Evolutionary conservation across 1,140 invertebrate genomes (phyloP).

Genomic region (Drosophila takahashii): DNA sequence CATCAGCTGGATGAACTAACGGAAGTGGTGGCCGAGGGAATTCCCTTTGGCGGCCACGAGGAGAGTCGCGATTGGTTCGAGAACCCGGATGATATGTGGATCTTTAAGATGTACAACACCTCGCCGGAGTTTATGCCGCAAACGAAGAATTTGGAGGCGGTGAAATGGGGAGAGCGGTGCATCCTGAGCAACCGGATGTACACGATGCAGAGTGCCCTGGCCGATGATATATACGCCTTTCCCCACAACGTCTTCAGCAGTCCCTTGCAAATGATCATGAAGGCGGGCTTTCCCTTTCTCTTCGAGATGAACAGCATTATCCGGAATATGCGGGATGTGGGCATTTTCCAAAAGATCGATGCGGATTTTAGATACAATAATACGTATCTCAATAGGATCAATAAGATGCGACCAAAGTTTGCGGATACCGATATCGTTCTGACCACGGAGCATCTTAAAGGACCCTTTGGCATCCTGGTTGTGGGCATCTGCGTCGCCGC

Average conservation of each 20-base stretch:
- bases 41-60: conserved; percentile 85
- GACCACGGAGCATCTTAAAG: conserved; percentile 85
- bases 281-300: conserved; percentile 86
- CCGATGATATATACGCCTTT: conserved; percentile 84
- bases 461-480: conserved; percentile 85
- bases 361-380: conserved; percentile 75
- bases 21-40: conserved; percentile 84
- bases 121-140: conserved; percentile 81
- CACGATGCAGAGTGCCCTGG: conserved; percentile 61
- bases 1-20: conserved; percentile 85
- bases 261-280: conserved; percentile 85
- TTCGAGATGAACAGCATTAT: conserved; percentile 84
- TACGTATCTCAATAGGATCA: conserved; percentile 75
- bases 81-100: conserved; percentile 85
- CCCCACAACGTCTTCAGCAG: conserved; percentile 85
- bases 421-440: conserved; percentile 77
- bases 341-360: conserved; percentile 81
- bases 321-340: conserved; percentile 84
- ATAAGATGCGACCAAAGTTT: conserved; percentile 67
- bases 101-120: conserved; percentile 84
- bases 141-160: conserved; percentile 75
- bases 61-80: conserved; percentile 86
- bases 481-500: conserved; percentile 71
- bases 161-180: conserved; percentile 82
- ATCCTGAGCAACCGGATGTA: conserved; percentile 77